phyloP scores from a whole-genome alignment of 2,113 vertebrate genomes.

The Platycercus adscitus region DNA sequence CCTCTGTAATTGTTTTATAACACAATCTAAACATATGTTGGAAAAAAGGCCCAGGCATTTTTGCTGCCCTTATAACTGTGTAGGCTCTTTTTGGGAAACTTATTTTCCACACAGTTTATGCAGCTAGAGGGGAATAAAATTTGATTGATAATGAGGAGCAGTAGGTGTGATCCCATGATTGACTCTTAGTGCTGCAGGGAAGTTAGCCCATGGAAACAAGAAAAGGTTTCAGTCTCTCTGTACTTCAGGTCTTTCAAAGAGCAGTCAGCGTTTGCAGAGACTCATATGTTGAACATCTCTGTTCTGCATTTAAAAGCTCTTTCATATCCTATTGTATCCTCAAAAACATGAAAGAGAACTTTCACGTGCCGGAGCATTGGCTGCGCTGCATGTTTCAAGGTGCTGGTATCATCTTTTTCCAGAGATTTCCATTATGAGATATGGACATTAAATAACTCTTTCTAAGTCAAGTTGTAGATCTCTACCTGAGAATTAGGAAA shows the following conservation, averaged over 20 bases:
- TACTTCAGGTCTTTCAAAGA: neutral
- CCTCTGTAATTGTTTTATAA: neutral
- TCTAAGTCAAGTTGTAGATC: neutral
- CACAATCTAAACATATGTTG: neutral
- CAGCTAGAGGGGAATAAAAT: neutral
- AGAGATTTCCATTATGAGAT: neutral
- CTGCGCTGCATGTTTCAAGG: neutral
- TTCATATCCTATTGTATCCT: neutral
- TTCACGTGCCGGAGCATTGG: accelerated
- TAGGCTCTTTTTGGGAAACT: neutral
- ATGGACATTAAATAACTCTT: neutral
- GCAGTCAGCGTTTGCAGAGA: accelerated
- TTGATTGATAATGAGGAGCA: neutral
- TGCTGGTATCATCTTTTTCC: neutral
- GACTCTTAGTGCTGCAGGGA: neutral
- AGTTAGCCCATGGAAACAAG: neutral
- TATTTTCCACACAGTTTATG: neutral
- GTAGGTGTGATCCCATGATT: neutral
- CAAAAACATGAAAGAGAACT: neutral
- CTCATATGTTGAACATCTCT: neutral
- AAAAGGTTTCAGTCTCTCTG: neutral
- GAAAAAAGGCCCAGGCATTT: neutral
- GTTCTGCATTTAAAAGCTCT: neutral
- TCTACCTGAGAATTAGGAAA: neutral
- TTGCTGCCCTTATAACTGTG: neutral